Evolutionary conservation across 2,797 vertebrate genomes (phyloP).

Genomic region (Avahi laniger): DNA sequence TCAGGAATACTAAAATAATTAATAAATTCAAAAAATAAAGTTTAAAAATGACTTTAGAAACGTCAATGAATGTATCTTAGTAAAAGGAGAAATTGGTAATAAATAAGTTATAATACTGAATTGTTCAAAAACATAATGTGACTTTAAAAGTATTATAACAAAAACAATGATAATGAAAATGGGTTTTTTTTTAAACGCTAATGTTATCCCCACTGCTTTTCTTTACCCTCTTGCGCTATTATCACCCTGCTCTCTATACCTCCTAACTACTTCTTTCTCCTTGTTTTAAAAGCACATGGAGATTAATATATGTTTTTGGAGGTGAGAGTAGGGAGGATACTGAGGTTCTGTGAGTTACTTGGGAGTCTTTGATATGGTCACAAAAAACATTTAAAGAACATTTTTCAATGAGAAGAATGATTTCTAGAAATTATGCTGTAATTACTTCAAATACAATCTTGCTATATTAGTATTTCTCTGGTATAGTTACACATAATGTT

Average conservation of each 20-base stretch:
- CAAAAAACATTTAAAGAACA: background rate
- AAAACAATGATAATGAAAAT: background rate
- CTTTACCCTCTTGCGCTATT: background rate
- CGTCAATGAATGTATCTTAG: background rate
- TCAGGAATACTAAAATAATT: conserved; percentile 2
- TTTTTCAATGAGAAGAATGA: background rate
- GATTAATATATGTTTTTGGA: background rate
- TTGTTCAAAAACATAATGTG: background rate
- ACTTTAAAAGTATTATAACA: background rate
- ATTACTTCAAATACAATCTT: background rate
- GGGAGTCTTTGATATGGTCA: background rate
- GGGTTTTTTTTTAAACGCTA: background rate
- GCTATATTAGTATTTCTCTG: background rate
- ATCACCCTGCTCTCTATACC: background rate
- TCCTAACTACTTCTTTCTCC: background rate
- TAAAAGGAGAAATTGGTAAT: background rate
- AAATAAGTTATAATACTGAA: background rate
- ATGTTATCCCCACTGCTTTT: background rate
- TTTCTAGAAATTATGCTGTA: background rate
- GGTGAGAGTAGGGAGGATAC: background rate
- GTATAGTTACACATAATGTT: background rate
- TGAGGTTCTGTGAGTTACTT: background rate
- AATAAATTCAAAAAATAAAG: background rate
- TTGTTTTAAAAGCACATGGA: background rate
- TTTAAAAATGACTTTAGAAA: conserved; percentile 21